These are phyloP conservation scores for Platorchestia sp. DNA, from an alignment of 1,140 invertebrate genomes.

Conservation along the genomic window DNA sequence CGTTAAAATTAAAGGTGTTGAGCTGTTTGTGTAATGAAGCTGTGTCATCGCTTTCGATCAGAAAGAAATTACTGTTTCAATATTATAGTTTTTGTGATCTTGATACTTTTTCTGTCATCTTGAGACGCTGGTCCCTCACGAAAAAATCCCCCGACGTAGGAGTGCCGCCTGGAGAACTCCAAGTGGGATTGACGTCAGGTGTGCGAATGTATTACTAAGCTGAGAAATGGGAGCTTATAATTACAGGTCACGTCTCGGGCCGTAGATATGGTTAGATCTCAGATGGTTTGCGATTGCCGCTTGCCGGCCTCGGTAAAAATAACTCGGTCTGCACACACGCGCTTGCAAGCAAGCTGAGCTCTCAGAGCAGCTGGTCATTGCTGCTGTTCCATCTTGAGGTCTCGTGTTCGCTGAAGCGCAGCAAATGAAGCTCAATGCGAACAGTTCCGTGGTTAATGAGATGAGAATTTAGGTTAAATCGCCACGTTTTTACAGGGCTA, in stretches of 20 bases:
- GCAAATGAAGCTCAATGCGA: not conserved
- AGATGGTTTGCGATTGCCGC: not conserved
- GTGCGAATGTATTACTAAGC: not conserved
- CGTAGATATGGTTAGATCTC: not conserved
- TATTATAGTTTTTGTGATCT: not conserved
- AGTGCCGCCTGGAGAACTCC: not conserved
- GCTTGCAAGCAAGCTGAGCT: not conserved
- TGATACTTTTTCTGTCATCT: not conserved
- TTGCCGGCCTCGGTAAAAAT: not conserved
- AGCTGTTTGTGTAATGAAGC: not conserved
- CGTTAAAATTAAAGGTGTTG: not conserved
- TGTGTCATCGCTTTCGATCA: not conserved
- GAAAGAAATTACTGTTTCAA: too few species aligned
- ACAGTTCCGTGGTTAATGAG: not conserved
- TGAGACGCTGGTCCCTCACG: not conserved
- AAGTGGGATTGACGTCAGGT: not conserved
- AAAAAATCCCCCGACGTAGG: not conserved
- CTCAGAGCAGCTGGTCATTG: not conserved
- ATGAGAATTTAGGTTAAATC: not conserved
- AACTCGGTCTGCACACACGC: not conserved
- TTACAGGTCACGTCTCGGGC: not conserved
- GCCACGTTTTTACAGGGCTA: too few species aligned
- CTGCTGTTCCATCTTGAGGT: not conserved
- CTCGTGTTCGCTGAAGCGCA: not conserved
- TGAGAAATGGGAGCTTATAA: not conserved